Conservation (phyloP, 2,113 vertebrate species). For the Cynoglossus semilaevis region DNA sequence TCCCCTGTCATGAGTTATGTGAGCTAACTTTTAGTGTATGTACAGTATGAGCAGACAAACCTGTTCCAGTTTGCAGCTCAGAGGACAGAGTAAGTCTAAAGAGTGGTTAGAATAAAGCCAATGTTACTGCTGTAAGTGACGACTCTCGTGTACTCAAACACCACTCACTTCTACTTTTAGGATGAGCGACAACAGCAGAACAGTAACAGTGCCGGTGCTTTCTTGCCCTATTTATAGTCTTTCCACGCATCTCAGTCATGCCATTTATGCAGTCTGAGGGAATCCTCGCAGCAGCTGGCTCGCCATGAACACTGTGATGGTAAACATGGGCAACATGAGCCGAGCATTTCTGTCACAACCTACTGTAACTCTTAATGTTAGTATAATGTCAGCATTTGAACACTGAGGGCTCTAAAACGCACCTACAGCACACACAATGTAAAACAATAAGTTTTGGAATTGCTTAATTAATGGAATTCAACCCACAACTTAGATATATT, state of each 20-base stretch:
- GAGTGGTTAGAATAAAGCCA: neutral
- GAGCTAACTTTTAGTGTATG: neutral
- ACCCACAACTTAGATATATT: too few relatives aligned
- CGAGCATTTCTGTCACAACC: neutral
- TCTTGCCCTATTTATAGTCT: conserved; percentile 53
- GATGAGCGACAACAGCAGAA: conserved; percentile 41
- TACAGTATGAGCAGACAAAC: neutral
- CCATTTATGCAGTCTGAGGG: conserved; percentile 38
- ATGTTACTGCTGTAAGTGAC: too few relatives aligned
- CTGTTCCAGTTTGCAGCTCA: neutral
- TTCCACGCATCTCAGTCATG: conserved; percentile 12
- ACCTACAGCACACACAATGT: too few relatives aligned
- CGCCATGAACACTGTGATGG: conserved; percentile 5
- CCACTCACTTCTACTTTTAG: conserved; percentile 1
- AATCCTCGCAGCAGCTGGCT: conserved; percentile 56
- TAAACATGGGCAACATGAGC: conserved; percentile 18
- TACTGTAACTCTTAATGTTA: neutral
- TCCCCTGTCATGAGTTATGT: neutral
- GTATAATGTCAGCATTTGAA: neutral
- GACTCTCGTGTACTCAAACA: neutral
- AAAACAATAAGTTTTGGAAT: too few relatives aligned
- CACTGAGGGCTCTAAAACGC: neutral
- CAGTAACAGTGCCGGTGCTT: conserved; percentile 22
- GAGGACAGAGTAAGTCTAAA: neutral
- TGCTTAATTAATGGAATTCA: too few relatives aligned